Evolutionary conservation across 2,113 vertebrate genomes (phyloP).

Genomic region (Colinus virginianus): DNA sequence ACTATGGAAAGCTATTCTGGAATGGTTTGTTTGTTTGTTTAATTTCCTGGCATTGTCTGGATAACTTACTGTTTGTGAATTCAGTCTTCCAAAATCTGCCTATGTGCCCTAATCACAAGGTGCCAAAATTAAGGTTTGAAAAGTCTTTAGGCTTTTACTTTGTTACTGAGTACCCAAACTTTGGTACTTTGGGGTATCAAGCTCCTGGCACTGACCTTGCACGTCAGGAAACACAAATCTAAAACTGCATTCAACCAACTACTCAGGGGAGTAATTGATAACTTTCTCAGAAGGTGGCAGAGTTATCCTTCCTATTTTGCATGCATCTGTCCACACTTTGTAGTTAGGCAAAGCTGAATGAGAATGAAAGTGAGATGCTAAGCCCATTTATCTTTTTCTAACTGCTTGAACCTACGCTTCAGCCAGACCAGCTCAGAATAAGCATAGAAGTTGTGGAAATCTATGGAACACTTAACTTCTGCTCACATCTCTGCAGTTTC

Average conservation of each 20-base stretch:
- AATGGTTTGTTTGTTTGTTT: background rate
- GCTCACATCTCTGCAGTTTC: background rate
- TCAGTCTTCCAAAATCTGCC: background rate
- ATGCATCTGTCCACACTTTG: background rate
- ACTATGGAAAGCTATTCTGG: background rate
- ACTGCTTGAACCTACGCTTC: background rate
- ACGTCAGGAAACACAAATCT: background rate
- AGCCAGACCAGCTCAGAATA: background rate
- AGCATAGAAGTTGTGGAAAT: background rate
- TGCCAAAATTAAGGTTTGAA: background rate
- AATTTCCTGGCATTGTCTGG: background rate
- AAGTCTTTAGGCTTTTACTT: background rate
- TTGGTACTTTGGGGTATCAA: background rate
- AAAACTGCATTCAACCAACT: background rate
- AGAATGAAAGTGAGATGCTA: background rate
- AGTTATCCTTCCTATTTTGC: conserved; percentile 25
- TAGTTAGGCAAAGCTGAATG: background rate
- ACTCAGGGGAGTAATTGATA: background rate
- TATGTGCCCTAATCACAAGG: background rate
- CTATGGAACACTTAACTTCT: background rate
- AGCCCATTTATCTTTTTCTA: background rate
- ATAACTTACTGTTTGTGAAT: background rate
- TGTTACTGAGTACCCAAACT: background rate
- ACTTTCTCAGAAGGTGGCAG: conserved; percentile 20
- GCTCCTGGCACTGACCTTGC: background rate